Conservation (phyloP, 2,888 invertebrate genomes). For the Hyppa rectilinea region DNA sequence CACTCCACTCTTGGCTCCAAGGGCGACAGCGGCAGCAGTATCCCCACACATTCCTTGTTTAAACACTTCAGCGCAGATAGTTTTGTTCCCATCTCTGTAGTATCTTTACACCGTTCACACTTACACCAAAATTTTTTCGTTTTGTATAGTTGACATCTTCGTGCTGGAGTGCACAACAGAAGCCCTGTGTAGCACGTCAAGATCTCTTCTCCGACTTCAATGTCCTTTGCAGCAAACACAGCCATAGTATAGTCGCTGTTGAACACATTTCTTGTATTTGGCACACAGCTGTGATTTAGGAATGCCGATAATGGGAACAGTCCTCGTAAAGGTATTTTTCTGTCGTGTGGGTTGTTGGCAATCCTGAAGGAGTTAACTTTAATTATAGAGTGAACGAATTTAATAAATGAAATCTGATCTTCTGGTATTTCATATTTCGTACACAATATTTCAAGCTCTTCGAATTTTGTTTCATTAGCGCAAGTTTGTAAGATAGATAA, state of each 20-base stretch:
- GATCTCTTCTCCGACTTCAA: constrained; percentile 91
- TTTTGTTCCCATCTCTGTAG: constrained; percentile 91
- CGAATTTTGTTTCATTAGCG: constrained; percentile 75
- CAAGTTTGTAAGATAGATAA: constrained; percentile 85
- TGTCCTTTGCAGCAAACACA: constrained; percentile 90
- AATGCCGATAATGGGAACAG: constrained; percentile 92
- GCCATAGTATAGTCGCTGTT: constrained; percentile 89
- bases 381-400: constrained; percentile 88
- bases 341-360: constrained; percentile 73
- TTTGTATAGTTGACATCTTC: constrained; percentile 91
- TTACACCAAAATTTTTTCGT: constrained; percentile 93
- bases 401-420: constrained; percentile 89
- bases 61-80: constrained; percentile 90
- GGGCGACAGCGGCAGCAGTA: constrained; percentile 89
- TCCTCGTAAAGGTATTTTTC: constrained; percentile 88
- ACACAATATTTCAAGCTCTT: constrained; percentile 88
- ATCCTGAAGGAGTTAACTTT: constrained; percentile 93
- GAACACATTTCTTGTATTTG: constrained; percentile 92
- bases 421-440: constrained; percentile 82
- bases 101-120: constrained; percentile 92
- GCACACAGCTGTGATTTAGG: constrained; percentile 93
- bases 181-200: constrained; percentile 92
- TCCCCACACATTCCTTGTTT: constrained; percentile 87
- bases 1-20: constrained; percentile 86
- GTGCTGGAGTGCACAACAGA: constrained; percentile 92